Evolutionary conservation across 2,113 vertebrate genomes (phyloP).

Genomic region (Solea senegalensis): DNA sequence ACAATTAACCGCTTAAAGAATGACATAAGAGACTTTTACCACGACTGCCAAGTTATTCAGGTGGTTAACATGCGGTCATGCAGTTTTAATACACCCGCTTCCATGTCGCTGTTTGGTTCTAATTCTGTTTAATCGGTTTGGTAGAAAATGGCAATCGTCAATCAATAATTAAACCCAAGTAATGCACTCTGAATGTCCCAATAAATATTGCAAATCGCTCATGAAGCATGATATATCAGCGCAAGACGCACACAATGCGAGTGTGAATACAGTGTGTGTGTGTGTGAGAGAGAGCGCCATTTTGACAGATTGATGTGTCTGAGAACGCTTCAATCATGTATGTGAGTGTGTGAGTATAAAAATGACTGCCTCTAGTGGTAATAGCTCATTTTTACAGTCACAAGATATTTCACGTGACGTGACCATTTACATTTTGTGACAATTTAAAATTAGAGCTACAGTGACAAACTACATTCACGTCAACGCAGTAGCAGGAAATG

Average conservation of each 20-base stretch:
- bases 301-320: not conserved
- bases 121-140: conserved; percentile 4
- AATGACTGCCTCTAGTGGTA: conserved; percentile 1
- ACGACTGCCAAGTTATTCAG: no score
- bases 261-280: not conserved
- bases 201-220: not conserved
- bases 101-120: not conserved
- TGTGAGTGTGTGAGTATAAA: not conserved
- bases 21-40: no score
- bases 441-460: conserved; percentile 36
- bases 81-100: not conserved
- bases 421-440: conserved; percentile 14
- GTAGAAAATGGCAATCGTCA: conserved; percentile 8
- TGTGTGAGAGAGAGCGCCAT: not conserved
- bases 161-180: conserved; percentile 25
- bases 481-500: not conserved
- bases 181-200: not conserved
- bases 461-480: conserved; percentile 6
- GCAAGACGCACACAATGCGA: not conserved
- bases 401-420: not conserved
- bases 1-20: no score
- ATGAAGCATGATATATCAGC: conserved; percentile 27
- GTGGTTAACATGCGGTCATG: conserved; percentile 1
- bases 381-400: conserved; percentile 25
- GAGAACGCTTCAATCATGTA: not conserved